phyloP scores from a whole-genome alignment of 2,888 invertebrate genomes.

The Drosophila kokeensis region DNA sequence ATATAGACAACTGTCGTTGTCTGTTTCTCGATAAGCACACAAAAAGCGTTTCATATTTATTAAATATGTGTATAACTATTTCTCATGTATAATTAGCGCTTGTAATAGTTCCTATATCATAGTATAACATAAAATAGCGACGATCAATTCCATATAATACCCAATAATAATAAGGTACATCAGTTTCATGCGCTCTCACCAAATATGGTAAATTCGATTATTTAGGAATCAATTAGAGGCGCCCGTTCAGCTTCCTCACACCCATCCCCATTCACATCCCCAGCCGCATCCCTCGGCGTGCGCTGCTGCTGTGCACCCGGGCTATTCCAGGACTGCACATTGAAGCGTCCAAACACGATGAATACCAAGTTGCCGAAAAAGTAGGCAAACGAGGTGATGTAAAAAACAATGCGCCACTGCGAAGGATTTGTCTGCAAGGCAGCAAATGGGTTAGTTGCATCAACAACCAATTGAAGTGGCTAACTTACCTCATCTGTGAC shows the following conservation, averaged over 20 bases:
- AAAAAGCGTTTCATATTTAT: conserved; percentile 33
- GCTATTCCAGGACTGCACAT: conserved; percentile 90
- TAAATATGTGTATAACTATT: conserved; percentile 42
- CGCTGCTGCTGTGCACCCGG: conserved; percentile 65
- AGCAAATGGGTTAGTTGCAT: neutral
- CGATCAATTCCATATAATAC: conserved; percentile 61
- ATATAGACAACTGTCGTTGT: neutral
- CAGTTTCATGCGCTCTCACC: conserved; percentile 48
- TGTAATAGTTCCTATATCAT: conserved; percentile 24
- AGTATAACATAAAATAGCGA: conserved; percentile 36
- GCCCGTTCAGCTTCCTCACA: conserved; percentile 41
- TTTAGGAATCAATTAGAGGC: conserved; percentile 61
- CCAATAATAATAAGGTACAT: conserved; percentile 64
- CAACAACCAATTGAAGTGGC: fast-evolving
- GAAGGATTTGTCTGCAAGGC: conserved; percentile 86
- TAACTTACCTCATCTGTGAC: conserved; percentile 87
- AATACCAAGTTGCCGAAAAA: conserved; percentile 89
- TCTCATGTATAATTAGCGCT: conserved; percentile 30
- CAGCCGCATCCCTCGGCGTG: neutral
- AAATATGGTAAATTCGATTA: conserved; percentile 35
- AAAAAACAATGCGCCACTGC: conserved; percentile 92
- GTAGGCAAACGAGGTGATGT: conserved; percentile 90
- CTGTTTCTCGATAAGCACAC: conserved; percentile 13
- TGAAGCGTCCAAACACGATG: conserved; percentile 88
- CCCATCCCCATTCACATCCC: neutral